These are phyloP conservation scores for Eumaeus atala DNA, from an alignment of 1,140 invertebrate genomes.

Conservation along the genomic window DNA sequence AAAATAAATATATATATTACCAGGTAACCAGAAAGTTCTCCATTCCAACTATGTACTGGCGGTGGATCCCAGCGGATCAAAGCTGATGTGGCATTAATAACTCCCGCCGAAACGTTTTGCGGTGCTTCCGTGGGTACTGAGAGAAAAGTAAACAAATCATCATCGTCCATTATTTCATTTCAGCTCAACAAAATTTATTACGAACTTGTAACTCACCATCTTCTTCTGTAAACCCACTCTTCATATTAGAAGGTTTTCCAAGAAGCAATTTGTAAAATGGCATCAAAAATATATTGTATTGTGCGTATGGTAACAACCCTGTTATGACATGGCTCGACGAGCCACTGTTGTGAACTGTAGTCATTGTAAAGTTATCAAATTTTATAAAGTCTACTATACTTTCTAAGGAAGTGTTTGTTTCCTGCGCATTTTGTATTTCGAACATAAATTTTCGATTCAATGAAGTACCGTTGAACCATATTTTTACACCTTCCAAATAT, in stretches of 20 bases:
- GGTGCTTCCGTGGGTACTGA: constrained; percentile 79
- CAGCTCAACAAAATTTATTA: neutral
- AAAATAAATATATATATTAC: constrained; percentile 54
- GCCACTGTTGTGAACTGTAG: constrained; percentile 78
- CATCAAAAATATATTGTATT: constrained; percentile 86
- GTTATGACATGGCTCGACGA: constrained; percentile 76
- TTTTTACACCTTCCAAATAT: constrained; percentile 92
- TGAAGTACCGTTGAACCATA: constrained; percentile 89
- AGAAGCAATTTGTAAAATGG: constrained; percentile 86
- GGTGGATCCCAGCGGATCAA: constrained; percentile 86
- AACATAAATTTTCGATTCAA: constrained; percentile 45
- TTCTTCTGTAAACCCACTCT: constrained; percentile 81
- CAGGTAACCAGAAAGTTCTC: constrained; percentile 86
- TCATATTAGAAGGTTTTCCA: constrained; percentile 86
- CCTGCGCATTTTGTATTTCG: constrained; percentile 39
- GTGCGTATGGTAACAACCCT: constrained; percentile 80
- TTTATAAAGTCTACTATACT: constrained; percentile 53
- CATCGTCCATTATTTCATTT: neutral
- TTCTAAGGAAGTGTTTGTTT: constrained; percentile 43
- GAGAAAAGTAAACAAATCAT: constrained; percentile 18
- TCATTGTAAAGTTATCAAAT: constrained; percentile 75
- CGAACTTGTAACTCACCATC: constrained; percentile 76
- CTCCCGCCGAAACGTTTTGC: constrained; percentile 82
- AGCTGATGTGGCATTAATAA: constrained; percentile 84
- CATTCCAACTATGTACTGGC: constrained; percentile 81